Conservation (phyloP, 2,888 invertebrate species). For the Eristalinus aeneus region DNA sequence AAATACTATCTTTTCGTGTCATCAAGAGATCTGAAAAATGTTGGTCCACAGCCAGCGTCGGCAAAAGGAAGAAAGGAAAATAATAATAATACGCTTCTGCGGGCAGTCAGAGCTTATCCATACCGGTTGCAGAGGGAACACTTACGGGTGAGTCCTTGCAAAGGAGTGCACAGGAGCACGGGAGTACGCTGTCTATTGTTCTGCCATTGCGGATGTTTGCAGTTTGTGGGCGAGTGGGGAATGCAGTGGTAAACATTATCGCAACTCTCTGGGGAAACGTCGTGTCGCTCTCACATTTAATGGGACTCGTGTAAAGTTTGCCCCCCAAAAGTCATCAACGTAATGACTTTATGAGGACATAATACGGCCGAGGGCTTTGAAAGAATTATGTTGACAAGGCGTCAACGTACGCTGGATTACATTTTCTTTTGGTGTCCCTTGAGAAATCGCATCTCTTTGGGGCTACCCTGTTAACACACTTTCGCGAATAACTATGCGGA, state of each 20-base stretch:
- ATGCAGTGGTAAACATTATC: conserved; percentile 61
- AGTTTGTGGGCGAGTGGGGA: conserved; percentile 30
- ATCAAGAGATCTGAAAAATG: conserved; percentile 68
- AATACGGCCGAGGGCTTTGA: background rate
- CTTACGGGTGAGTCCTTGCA: conserved; percentile 12
- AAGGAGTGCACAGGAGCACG: background rate
- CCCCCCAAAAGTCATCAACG: background rate
- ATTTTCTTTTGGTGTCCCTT: background rate
- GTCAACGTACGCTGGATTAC: background rate
- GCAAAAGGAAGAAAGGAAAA: conserved; percentile 47
- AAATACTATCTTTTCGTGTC: conserved; percentile 71
- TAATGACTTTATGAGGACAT: background rate
- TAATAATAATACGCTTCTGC: conserved; percentile 69
- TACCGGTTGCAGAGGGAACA: conserved; percentile 1
- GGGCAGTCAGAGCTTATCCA: conserved; percentile 57
- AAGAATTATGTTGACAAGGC: background rate
- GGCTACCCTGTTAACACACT: background rate
- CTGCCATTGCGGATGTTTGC: conserved; percentile 61
- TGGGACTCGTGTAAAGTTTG: background rate
- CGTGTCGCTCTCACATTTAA: background rate
- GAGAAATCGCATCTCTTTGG: background rate
- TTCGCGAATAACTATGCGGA: background rate
- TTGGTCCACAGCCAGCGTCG: conserved; percentile 59
- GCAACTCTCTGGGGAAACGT: background rate
- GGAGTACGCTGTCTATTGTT: conserved; percentile 51